Base-by-base conservation (phyloP, 2,797 vertebrate genomes). In the Carapus acus region DNA sequence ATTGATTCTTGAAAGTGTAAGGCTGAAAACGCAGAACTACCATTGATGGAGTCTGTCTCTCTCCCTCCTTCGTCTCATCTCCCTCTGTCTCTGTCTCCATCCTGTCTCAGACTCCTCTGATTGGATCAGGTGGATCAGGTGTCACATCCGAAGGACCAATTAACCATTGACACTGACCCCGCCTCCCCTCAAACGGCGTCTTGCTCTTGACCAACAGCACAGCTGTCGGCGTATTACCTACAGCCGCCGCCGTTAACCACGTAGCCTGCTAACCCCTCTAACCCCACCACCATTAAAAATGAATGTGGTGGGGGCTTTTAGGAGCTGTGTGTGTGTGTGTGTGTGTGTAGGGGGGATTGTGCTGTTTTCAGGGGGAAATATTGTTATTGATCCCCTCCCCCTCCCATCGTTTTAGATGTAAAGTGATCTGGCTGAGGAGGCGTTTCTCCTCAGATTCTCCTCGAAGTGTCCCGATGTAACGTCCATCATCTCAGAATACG, bases 301-400 rank as follows among this genome's bases (percentile, higher is more conserved):
- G 57, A 60, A 83, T 80, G 79, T 47, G 47, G 17, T 58, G 3
- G 61, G 50, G 58, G 64, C 67, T 81, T 73, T 77, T 71, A 69
- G 67, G 74, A 71, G 69, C 73, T 49, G 27, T 17, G 55, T 21
- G 27, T 18, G 29, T 29, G 72, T 71, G 74, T 49, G 27, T 17
- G 55, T 21, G 27, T 18, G 29, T 29, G 54, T 53, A 18, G 20
- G 34, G 16, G 39, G 31, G 3, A 63, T 49, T 54, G 61, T 70
- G 57, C 74, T 69, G 72, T 72, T 73, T 76, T 78, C 64, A 60
- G 86, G 83, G 85, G 90, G 94, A 95, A 96, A 97, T 96, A 96
- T 96, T 95, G 89, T 89, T 96, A 97, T 97, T 92, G 94, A 97
- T 97, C 92, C 83, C 71, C 88, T 89, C 91, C 87, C 78, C 84